phyloP scores from a whole-genome alignment of 2,888 invertebrate genomes.

The Adelognathus sp. region DNA sequence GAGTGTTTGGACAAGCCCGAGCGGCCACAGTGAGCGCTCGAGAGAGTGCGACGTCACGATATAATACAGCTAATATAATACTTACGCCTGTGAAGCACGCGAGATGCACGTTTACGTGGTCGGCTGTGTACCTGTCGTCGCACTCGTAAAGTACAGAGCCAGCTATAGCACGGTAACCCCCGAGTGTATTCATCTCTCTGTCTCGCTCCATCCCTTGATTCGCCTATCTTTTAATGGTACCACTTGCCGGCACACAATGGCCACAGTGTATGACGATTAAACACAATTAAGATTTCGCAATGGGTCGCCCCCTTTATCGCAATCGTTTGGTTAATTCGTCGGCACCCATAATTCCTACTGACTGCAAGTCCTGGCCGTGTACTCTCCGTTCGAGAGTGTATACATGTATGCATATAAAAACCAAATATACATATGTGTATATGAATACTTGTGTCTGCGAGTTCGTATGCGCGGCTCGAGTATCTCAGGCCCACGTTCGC shows the following conservation, averaged over 20 bases:
- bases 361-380: constrained; percentile 33
- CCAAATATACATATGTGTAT: not conserved
- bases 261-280: constrained; percentile 69
- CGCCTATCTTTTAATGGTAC: constrained; percentile 58
- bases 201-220: constrained; percentile 31
- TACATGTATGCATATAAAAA: not conserved
- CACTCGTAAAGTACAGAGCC: constrained; percentile 67
- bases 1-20: constrained; percentile 33
- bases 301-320: constrained; percentile 64
- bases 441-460: not conserved
- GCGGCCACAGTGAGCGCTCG: constrained; percentile 47
- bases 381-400: constrained; percentile 5
- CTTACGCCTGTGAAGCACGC: constrained; percentile 73
- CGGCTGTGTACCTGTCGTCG: constrained; percentile 73
- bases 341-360: constrained; percentile 47
- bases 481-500: constrained; percentile 48
- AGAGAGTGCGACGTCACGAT: constrained; percentile 60
- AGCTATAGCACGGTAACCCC: not conserved
- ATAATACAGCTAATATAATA: constrained; percentile 68
- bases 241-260: constrained; percentile 70
- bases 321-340: constrained; percentile 60
- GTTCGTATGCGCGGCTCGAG: constrained; percentile 7
- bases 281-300: constrained; percentile 71
- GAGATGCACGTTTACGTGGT: constrained; percentile 72
- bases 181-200: not conserved